A percentile compares a stretch with the other conserved stretches of the same genome.
Conservation (phyloP, 2,113 vertebrate genomes). For the Pelecanoides urinatrix region DNA sequence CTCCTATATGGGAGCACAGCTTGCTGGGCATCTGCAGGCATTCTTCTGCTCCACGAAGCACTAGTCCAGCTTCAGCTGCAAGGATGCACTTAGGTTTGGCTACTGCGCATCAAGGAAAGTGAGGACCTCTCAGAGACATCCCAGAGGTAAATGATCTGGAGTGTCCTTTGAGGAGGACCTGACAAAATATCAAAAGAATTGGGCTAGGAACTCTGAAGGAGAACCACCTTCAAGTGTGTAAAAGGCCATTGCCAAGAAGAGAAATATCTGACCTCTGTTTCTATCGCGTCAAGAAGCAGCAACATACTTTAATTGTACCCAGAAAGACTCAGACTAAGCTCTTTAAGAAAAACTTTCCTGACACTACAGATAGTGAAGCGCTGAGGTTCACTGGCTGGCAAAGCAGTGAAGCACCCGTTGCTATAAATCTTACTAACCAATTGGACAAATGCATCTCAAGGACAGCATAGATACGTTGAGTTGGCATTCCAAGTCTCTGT, state of each 20-base stretch:
- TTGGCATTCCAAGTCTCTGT: neutral
- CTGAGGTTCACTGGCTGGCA: neutral
- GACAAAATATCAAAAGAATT: neutral
- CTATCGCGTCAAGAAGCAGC: neutral
- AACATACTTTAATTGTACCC: neutral
- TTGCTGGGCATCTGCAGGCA: neutral
- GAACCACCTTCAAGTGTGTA: neutral
- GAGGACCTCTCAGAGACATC: neutral
- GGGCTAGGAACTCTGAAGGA: neutral
- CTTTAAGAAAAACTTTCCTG: neutral
- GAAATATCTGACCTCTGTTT: neutral
- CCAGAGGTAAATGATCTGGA: neutral
- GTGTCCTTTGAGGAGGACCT: neutral
- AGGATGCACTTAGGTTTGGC: neutral
- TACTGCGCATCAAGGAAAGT: neutral
- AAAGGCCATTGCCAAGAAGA: neutral
- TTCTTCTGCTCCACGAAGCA: neutral
- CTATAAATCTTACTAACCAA: accelerated
- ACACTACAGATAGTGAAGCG: accelerated
- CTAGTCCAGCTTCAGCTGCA: neutral
- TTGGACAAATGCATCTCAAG: neutral
- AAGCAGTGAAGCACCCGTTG: neutral
- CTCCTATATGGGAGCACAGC: neutral
- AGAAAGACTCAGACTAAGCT: neutral
- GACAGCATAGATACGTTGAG: neutral